phyloP scores from a whole-genome alignment of 1,140 invertebrate genomes.

The Heterodera schachtii region DNA sequence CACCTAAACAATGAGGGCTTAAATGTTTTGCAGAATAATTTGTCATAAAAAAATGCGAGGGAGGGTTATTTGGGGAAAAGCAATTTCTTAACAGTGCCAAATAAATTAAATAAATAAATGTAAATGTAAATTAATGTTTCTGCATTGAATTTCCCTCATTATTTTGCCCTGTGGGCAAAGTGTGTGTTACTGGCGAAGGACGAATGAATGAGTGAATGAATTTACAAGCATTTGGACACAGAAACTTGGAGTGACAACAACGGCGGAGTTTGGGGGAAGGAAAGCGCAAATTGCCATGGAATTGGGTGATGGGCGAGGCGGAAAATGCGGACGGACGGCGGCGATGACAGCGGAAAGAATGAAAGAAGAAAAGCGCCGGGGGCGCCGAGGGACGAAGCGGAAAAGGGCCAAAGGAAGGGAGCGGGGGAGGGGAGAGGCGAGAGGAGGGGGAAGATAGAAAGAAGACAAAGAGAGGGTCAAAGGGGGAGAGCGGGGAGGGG shows the following conservation, averaged over 20 bases:
- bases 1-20: too few species aligned
- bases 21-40: background rate
- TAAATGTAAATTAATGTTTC: background rate
- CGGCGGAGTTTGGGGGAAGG: constrained; percentile 1
- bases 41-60: background rate
- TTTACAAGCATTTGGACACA: constrained; percentile 18
- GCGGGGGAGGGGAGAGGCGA: too few species aligned
- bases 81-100: background rate
- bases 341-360: background rate
- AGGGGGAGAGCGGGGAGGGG: too few species aligned
- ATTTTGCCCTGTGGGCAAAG: background rate
- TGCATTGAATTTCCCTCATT: background rate
- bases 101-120: background rate
- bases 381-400: background rate
- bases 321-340: background rate
- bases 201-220: background rate
- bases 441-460: background rate
- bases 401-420: background rate
- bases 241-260: constrained; percentile 13
- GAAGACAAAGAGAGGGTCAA: too few species aligned
- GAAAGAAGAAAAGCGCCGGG: background rate
- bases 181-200: background rate
- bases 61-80: too few species aligned
- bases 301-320: constrained; percentile 14
- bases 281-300: constrained; percentile 35